Conservation (phyloP, 2,797 vertebrate genomes). For the Ceyx erithaca region DNA sequence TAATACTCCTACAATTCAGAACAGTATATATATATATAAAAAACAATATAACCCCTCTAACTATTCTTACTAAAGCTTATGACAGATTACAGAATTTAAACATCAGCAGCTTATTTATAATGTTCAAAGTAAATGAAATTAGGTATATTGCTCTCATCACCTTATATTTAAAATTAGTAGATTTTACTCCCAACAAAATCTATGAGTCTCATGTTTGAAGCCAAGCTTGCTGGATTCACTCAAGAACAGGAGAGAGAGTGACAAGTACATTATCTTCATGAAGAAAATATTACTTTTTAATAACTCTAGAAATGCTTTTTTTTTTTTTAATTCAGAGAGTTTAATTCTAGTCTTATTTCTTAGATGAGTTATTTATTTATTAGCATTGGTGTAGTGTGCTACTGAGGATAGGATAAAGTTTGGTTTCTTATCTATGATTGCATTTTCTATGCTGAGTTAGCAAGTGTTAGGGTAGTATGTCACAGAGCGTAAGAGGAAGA, state of each 20-base stretch:
- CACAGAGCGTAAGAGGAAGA: not conserved
- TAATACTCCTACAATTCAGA: not conserved
- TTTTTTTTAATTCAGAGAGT: not conserved
- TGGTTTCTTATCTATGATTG: slow-evolving; percentile 13
- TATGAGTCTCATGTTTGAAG: not conserved
- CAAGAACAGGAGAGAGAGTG: not conserved
- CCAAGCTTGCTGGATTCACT: not conserved
- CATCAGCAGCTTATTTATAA: not conserved
- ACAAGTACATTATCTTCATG: not conserved
- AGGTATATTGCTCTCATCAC: not conserved
- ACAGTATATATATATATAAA: not conserved
- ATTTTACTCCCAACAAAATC: not conserved
- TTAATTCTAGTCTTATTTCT: not conserved
- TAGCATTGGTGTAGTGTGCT: not conserved
- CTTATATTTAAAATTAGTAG: not conserved
- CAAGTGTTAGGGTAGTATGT: not conserved
- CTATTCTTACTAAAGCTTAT: not conserved
- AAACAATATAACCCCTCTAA: not conserved
- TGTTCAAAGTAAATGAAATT: slow-evolving; percentile 27
- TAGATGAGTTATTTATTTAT: not conserved
- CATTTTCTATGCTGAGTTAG: not conserved
- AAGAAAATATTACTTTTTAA: not conserved
- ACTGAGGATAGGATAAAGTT: not conserved
- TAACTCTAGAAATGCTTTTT: not conserved
- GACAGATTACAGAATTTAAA: not conserved